phyloP scores from a whole-genome alignment of 2,113 vertebrate species.

The Myxocyprinus asiaticus region DNA sequence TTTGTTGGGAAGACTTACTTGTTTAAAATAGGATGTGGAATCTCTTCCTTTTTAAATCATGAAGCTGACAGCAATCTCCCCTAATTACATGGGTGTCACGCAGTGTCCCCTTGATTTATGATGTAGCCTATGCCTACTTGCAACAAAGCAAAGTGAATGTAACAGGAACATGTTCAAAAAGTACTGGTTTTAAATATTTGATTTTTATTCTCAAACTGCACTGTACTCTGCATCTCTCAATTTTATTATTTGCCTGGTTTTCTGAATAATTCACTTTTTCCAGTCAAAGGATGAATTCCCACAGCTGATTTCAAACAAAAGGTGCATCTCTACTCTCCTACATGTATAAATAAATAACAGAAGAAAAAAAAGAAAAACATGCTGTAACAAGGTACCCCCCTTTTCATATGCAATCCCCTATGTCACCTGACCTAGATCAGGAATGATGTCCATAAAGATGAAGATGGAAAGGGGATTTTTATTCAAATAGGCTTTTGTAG shows the following conservation, averaged over 20 bases:
- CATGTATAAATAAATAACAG: slow-evolving; percentile 40
- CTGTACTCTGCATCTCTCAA: neutral
- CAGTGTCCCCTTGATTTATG: neutral
- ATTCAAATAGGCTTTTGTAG: neutral
- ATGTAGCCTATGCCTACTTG: neutral
- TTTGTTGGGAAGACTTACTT: neutral
- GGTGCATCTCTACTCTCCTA: slow-evolving; percentile 33
- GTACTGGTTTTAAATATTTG: slow-evolving; percentile 27
- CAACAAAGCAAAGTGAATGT: slow-evolving; percentile 25
- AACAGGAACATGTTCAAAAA: slow-evolving; percentile 14
- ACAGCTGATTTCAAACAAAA: slow-evolving; percentile 32
- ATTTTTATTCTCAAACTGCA: neutral
- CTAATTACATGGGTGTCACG: neutral
- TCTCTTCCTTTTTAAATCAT: no score
- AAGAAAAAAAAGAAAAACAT: slow-evolving; percentile 2
- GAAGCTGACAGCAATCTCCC: no score
- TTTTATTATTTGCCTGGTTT: slow-evolving; percentile 17
- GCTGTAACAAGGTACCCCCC: slow-evolving; percentile 12
- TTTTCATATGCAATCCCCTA: slow-evolving; percentile 17
- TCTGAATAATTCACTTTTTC: slow-evolving; percentile 42
- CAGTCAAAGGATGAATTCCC: slow-evolving; percentile 25
- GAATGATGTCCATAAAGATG: neutral
- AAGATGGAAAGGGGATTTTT: neutral
- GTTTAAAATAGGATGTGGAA: no score
- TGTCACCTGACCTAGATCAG: neutral